phyloP scores from a whole-genome alignment of 1,140 invertebrate genomes.

The Aleiodes sp. region DNA sequence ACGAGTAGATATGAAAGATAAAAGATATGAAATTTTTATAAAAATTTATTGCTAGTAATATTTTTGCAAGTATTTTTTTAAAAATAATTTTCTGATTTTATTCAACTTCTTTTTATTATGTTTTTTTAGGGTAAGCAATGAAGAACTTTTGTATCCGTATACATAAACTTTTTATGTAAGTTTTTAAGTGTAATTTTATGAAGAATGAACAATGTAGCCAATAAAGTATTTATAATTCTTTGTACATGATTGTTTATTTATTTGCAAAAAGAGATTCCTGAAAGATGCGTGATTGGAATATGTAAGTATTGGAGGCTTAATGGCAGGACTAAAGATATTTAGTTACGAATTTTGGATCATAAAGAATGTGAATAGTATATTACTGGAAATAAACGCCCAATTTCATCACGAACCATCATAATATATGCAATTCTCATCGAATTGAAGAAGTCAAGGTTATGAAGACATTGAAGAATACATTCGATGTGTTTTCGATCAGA shows the following conservation, averaged over 20 bases:
- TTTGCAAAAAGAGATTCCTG: no score
- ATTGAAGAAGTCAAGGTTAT: no score
- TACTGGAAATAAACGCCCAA: not conserved
- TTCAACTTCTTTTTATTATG: not conserved
- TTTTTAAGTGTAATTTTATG: not conserved
- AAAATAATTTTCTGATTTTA: conserved; percentile 3
- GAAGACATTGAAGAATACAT: no score
- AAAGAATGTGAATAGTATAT: not conserved
- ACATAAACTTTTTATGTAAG: conserved; percentile 16
- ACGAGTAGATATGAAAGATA: not conserved
- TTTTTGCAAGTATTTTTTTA: conserved; percentile 1
- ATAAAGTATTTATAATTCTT: conserved; percentile 34
- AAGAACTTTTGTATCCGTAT: conserved; percentile 21
- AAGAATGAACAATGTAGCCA: conserved; percentile 14
- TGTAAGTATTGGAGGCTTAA: not conserved
- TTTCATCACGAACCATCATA: not conserved
- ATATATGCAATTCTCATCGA: no score
- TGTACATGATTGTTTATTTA: not conserved
- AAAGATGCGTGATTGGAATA: not conserved
- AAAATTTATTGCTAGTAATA: conserved; percentile 3
- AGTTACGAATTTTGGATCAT: conserved; percentile 8
- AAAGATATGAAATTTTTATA: conserved; percentile 3
- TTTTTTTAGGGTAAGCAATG: not conserved
- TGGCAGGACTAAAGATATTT: not conserved
- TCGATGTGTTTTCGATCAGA: no score